phyloP scores from a whole-genome alignment of 1,140 invertebrate species.

The Euborellia annulipes region DNA sequence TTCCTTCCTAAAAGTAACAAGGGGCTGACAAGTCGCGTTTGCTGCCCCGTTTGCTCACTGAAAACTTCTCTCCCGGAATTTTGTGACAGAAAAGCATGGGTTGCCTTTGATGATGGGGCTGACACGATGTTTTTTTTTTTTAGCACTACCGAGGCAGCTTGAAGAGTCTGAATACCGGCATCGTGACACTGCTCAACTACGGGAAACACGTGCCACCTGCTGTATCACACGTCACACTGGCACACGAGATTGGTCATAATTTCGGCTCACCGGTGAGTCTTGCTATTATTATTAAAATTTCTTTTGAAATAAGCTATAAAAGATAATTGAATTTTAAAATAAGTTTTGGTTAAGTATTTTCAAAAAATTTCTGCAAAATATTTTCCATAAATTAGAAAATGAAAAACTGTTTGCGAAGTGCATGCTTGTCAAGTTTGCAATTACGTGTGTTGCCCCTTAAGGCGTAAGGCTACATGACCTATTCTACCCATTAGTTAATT shows the following conservation, averaged over 20 bases:
- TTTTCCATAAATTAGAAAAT: no score
- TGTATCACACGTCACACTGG: constrained; percentile 96
- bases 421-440: no score
- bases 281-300: no score
- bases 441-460: no score
- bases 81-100: not conserved
- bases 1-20: not conserved
- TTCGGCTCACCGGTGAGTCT: constrained; percentile 92
- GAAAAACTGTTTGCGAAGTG: no score
- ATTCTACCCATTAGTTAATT: no score
- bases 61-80: no score
- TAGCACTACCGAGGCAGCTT: constrained; percentile 86
- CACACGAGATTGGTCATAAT: constrained; percentile 98
- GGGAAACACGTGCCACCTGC: constrained; percentile 95
- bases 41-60: not conserved
- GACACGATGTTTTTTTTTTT: constrained; percentile 12
- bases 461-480: no score
- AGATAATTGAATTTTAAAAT: no score
- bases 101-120: constrained; percentile 3
- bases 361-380: no score
- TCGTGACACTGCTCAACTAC: constrained; percentile 95
- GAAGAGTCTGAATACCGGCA: constrained; percentile 94
- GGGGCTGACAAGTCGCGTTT: not conserved
- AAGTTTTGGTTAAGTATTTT: no score
- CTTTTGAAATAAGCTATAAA: no score